These are phyloP conservation scores for Parauchenoglanis ngamensis DNA, from an alignment of 2,797 vertebrate species.

Conservation along the genomic window DNA sequence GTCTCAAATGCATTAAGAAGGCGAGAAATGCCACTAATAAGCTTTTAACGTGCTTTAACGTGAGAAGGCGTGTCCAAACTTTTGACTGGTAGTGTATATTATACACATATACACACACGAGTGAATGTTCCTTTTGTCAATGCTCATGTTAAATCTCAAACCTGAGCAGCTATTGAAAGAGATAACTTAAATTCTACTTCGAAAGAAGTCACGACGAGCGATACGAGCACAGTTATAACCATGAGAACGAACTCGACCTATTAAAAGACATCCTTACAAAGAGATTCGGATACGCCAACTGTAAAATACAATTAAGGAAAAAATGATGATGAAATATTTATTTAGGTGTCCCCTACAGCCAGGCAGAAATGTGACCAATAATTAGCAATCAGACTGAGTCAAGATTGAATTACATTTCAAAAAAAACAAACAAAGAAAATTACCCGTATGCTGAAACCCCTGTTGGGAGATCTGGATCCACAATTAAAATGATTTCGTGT, in stretches of 20 bases:
- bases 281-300: not conserved
- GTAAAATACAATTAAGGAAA: not conserved
- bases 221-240: not conserved
- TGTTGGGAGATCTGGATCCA: conserved; percentile 43
- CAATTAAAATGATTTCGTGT: conserved; percentile 58
- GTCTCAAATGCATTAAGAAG: too few relatives aligned
- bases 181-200: not conserved
- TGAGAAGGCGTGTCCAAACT: too few relatives aligned
- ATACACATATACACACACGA: too few relatives aligned
- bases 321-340: conserved; percentile 47
- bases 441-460: conserved; percentile 48
- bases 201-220: not conserved
- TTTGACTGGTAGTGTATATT: too few relatives aligned
- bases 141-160: too few relatives aligned
- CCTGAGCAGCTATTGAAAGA: too few relatives aligned
- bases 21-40: too few relatives aligned
- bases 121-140: too few relatives aligned
- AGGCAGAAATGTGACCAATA: conserved; percentile 35
- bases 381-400: conserved; percentile 50
- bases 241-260: not conserved
- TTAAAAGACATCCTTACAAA: conserved; percentile 6
- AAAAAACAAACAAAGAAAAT: conserved; percentile 53
- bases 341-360: conserved; percentile 23
- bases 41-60: too few relatives aligned
- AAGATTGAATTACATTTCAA: conserved; percentile 36